Conservation (phyloP, 30 jellyfish, hydroid and myxozoan genomes). For the Cassiopea xamachana region DNA sequence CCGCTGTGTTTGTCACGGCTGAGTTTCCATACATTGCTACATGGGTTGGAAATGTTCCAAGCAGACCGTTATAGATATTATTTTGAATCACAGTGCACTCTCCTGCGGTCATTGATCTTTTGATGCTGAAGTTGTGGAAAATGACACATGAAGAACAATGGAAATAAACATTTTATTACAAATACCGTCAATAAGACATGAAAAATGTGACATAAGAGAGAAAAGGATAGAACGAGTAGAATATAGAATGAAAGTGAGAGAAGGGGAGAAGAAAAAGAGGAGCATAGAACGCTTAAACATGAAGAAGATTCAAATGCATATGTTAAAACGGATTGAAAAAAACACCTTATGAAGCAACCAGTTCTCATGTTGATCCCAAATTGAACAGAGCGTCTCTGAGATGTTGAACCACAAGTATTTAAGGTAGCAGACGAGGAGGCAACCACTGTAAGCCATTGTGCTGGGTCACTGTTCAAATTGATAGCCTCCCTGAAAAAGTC, state of each 20-base stretch:
- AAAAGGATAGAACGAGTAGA: too few relatives aligned
- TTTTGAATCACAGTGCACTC: conserved; percentile 83
- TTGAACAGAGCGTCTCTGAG: conserved; percentile 67
- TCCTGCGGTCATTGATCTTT: conserved; percentile 74
- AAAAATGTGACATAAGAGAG: background rate
- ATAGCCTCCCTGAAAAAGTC: conserved; percentile 61
- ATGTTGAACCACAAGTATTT: conserved; percentile 65
- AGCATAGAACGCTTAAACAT: background rate
- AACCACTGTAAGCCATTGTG: conserved; percentile 78
- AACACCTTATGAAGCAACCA: conserved; percentile 85
- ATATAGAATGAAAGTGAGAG: background rate
- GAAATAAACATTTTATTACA: too few relatives aligned
- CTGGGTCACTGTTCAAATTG: conserved; percentile 57
- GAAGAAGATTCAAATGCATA: too few relatives aligned
- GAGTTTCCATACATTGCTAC: conserved; percentile 94
- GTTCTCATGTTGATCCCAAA: conserved; percentile 83
- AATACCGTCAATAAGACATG: background rate
- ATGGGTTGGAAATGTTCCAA: conserved; percentile 81
- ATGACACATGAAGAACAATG: too few relatives aligned
- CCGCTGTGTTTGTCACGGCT: conserved; percentile 78
- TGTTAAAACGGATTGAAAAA: background rate
- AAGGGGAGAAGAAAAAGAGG: background rate
- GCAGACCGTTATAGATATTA: conserved; percentile 69
- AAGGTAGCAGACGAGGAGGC: conserved; percentile 52
- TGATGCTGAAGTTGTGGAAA: conserved; percentile 77